Evolutionary conservation across 2,888 invertebrate species (phyloP).

Genomic region (Colostygia pectinataria): DNA sequence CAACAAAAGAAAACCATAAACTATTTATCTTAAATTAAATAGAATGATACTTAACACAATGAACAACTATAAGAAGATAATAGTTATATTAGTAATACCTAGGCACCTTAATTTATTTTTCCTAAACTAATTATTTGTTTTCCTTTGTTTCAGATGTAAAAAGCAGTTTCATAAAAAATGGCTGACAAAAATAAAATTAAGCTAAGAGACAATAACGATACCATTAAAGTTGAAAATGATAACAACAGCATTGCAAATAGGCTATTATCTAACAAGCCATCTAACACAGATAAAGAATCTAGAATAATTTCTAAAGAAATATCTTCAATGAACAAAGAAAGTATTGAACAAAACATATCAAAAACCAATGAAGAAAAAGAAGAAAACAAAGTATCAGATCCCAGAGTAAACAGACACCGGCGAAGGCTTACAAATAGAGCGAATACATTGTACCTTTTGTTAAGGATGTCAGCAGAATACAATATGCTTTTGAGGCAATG

Average conservation of each 20-base stretch:
- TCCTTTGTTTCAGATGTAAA: slow-evolving; percentile 23
- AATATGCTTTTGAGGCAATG: slow-evolving; percentile 46
- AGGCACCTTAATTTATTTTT: neutral
- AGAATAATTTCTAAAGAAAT: too few species aligned
- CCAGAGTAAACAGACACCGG: slow-evolving; percentile 28
- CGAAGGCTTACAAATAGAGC: slow-evolving; percentile 63
- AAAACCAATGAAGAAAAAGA: neutral
- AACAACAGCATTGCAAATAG: too few species aligned
- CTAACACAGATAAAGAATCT: too few species aligned
- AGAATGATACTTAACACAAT: too few species aligned
- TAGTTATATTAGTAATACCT: too few species aligned
- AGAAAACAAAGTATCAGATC: neutral
- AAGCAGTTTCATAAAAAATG: neutral
- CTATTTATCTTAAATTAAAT: too few species aligned
- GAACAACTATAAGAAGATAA: too few species aligned
- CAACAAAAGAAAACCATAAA: too few species aligned
- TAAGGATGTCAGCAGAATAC: slow-evolving; percentile 56
- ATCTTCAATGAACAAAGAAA: neutral
- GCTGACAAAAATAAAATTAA: slow-evolving; percentile 1
- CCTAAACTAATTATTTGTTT: neutral
- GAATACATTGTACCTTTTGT: slow-evolving; percentile 68
- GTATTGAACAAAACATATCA: too few species aligned
- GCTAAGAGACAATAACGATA: neutral
- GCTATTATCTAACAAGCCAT: too few species aligned
- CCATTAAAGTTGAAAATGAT: neutral